These are phyloP conservation scores for Xestia ashworthii DNA, from an alignment of 2,888 invertebrate genomes.

Conservation along the genomic window DNA sequence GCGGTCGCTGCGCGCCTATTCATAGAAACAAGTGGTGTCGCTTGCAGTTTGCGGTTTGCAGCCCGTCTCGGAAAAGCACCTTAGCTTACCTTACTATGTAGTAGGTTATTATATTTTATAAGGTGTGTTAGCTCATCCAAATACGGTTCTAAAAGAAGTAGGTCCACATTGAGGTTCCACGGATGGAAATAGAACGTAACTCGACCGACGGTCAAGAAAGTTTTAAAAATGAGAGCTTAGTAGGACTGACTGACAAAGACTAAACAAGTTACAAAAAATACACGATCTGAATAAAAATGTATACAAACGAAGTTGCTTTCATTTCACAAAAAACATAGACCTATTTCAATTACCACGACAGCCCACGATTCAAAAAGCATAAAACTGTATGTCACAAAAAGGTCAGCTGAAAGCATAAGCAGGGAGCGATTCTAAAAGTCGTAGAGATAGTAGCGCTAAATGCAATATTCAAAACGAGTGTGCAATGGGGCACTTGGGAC, in stretches of 20 bases:
- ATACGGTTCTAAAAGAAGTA: background rate
- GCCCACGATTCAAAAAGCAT: constrained; percentile 23
- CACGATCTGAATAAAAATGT: constrained; percentile 13
- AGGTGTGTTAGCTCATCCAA: too few relatives aligned
- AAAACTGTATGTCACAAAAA: constrained; percentile 52
- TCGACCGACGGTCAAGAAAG: background rate
- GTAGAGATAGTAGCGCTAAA: constrained; percentile 78
- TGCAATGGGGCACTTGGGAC: constrained; percentile 81
- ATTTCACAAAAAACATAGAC: constrained; percentile 8
- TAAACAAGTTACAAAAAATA: constrained; percentile 13
- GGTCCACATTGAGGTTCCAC: background rate
- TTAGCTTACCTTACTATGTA: too few relatives aligned
- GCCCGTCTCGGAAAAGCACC: too few relatives aligned
- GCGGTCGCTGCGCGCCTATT: too few relatives aligned
- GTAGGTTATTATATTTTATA: background rate
- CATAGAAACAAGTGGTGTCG: too few relatives aligned
- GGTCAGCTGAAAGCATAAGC: constrained; percentile 58
- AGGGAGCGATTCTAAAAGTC: constrained; percentile 61
- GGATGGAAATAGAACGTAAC: background rate
- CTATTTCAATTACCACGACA: constrained; percentile 15
- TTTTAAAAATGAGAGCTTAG: background rate
- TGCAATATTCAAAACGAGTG: constrained; percentile 87
- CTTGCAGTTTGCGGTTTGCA: too few relatives aligned
- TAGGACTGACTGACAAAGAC: background rate
- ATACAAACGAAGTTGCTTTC: constrained; percentile 3